Conservation (phyloP, 2,888 invertebrate species). For the Temnothorax ravouxi region DNA sequence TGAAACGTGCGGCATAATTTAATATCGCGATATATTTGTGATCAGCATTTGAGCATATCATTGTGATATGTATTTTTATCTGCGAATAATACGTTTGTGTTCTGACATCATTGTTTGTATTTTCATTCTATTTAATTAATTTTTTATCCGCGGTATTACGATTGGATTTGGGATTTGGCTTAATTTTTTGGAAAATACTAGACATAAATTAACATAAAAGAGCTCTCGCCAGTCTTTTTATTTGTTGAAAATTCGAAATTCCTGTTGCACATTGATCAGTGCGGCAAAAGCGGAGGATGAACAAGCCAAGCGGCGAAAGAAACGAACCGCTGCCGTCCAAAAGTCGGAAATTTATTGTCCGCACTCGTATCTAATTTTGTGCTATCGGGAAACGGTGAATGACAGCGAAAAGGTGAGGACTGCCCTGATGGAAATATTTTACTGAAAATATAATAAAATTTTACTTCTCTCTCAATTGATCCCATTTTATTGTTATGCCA, state of each 20-base stretch:
- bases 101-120: not conserved
- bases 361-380: slow-evolving; percentile 79
- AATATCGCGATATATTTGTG: not conserved
- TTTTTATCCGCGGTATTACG: not conserved
- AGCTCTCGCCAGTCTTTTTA: not conserved
- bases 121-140: not conserved
- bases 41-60: not conserved
- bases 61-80: not conserved
- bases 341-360: slow-evolving; percentile 77
- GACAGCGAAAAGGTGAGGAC: slow-evolving; percentile 79
- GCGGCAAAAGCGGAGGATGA: slow-evolving; percentile 70
- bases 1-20: not conserved
- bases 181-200: not conserved
- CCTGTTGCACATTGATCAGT: slow-evolving; percentile 36
- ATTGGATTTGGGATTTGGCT: not conserved
- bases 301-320: slow-evolving; percentile 70
- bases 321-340: slow-evolving; percentile 49
- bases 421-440: too few relatives aligned
- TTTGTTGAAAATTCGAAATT: not conserved
- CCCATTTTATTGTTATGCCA: too few relatives aligned
- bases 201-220: slow-evolving; percentile 47
- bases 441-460: too few relatives aligned
- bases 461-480: too few relatives aligned
- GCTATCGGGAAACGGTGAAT: slow-evolving; percentile 79
- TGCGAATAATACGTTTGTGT: not conserved